Evolutionary conservation across 2,888 invertebrate genomes (phyloP).

Genomic region (Drosophila bunnanda): DNA sequence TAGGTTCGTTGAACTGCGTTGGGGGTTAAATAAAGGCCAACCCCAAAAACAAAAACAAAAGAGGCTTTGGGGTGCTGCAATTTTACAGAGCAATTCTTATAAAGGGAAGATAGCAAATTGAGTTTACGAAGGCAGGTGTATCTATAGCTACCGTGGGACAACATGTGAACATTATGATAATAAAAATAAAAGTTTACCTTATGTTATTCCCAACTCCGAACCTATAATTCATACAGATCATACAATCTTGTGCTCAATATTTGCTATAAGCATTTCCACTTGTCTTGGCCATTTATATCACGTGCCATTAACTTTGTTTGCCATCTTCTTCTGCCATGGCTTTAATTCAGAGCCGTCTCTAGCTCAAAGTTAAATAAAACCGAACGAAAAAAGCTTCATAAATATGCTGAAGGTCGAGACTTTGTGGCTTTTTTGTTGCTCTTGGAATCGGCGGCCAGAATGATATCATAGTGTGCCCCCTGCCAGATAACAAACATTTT

Average conservation of each 20-base stretch:
- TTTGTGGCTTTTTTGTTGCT: conserved; percentile 40
- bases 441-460: conserved; percentile 40
- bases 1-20: conserved; percentile 40
- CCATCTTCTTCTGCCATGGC: conserved; percentile 18
- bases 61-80: conserved; percentile 14
- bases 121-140: conserved; percentile 24
- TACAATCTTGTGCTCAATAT: not conserved
- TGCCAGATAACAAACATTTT: conserved; percentile 67
- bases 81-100: conserved; percentile 3
- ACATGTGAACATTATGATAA: not conserved
- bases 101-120: conserved; percentile 18
- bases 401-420: conserved; percentile 73
- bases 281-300: conserved; percentile 30
- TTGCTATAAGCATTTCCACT: conserved; percentile 11
- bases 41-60: conserved; percentile 31
- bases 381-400: conserved; percentile 51
- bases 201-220: not conserved
- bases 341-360: conserved; percentile 27
- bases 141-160: not conserved
- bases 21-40: conserved; percentile 38
- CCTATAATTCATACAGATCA: not conserved
- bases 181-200: not conserved
- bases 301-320: conserved; percentile 39
- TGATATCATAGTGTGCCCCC: conserved; percentile 66
- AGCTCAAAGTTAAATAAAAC: conserved; percentile 26